Evolutionary conservation across 2,113 vertebrate genomes (phyloP), one percentile per base, ranked within the genome.

Genomic region (Sinocyclocheilus anophthalmus): DNA sequence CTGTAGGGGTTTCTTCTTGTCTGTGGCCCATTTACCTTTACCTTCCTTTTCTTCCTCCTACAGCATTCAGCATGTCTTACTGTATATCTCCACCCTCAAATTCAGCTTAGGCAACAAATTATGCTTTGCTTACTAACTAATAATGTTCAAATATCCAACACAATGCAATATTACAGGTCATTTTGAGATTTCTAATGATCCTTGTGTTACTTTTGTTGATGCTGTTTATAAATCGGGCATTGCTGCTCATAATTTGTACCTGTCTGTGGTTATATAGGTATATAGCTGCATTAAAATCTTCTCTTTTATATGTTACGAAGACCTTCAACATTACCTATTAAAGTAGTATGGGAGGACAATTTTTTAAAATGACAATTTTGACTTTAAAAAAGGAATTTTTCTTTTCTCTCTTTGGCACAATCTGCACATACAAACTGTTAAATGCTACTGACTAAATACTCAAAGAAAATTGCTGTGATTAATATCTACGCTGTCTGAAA

Each of bases 51-150:
- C 12, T 16, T 22, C 22, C 14, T 78, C 0, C 30, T 42, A 22
- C 8, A 77, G 9, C 75, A 53, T 53, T 48, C 45, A 53, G 45
- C 75, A 8, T 53, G n/a, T 53, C 24, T 76, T 53, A 75, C 22
- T 48, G n/a, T 24, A 5, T 39, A 39, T 72, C 8, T 20, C 8
- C 30, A 53, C n/a, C 45, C 45, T 53, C 14, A 18, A 30, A 76
- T 53, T 37, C 50, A 12, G 55, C 18, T 37, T 39, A 61, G 12
- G 20, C 53, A 42, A 18, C 50, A 37, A n/a, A 78, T 79, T 48
- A 76, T 50, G 42, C 42, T 81, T 81, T 26, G 5, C 42, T 65
- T 81, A 24, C 37, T 81, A 26, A 65, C 57, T 65, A 45, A 80
- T 37, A n/a, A 8, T 9, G 2, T 20, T 22, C 14, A 22, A 65